Evolutionary conservation across 2,888 invertebrate genomes (phyloP).

Genomic region (Entomobrya proxima): DNA sequence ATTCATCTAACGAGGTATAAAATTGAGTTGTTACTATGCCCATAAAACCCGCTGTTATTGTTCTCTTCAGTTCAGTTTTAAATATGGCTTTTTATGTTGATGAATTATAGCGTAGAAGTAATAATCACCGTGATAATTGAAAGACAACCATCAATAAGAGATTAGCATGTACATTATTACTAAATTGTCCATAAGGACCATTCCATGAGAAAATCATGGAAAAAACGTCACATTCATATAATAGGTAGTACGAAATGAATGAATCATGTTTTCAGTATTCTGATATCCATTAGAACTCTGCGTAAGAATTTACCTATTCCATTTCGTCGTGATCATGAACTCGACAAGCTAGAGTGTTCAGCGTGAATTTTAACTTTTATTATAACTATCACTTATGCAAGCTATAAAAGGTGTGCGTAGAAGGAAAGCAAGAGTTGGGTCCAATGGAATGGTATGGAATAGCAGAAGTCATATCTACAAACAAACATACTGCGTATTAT

Average conservation of each 20-base stretch:
- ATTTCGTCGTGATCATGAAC: neutral
- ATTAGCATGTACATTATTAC: neutral
- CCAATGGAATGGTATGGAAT: too few species aligned
- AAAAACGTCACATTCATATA: too few species aligned
- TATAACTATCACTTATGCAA: neutral
- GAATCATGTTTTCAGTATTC: too few species aligned
- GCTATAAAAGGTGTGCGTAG: neutral
- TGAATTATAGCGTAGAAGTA: slow-evolving; percentile 13
- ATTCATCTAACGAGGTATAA: neutral
- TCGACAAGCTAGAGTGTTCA: neutral
- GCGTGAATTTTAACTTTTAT: slow-evolving; percentile 22
- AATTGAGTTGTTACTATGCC: neutral
- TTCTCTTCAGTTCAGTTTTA: neutral
- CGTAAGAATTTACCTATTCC: too few species aligned
- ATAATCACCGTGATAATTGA: neutral
- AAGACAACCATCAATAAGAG: too few species aligned
- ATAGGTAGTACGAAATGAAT: too few species aligned
- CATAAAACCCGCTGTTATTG: slow-evolving; percentile 38
- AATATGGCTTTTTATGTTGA: slow-evolving; percentile 28
- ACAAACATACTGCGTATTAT: neutral
- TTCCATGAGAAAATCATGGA: too few species aligned
- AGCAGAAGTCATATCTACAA: neutral
- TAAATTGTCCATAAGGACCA: neutral
- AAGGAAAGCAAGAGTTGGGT: neutral
- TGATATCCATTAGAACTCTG: too few species aligned